Base-by-base conservation (phyloP, 2,797 vertebrate genomes). In the Naso thynnoides region DNA sequence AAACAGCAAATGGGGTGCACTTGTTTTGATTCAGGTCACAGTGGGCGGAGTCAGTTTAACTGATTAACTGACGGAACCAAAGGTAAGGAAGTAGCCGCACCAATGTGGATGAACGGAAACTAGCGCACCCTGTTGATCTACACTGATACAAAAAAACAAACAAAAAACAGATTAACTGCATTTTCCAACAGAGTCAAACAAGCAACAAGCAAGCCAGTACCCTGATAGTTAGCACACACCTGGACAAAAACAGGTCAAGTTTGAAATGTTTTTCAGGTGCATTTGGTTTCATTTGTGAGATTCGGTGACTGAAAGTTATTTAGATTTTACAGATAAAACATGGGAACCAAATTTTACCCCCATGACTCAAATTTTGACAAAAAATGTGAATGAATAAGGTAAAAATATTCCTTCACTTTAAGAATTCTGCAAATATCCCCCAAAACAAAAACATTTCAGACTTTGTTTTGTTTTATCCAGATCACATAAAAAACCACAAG, bases 211-310 rank as follows among this genome's bases (percentile, higher is more conserved):
- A 76, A 71, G 59, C 63, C 70, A 69, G 76, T 64, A 87, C 79
- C 85, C 86, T 85, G 85, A 89, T 83, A 78, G 60, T 66, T 47
- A 84, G 56, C 44, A 84, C 68, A 69, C 73, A 57, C n/a, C 77
- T 52, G 60, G 61, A 77, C 66, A 73, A 59, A 77, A 54, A 74
- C 48, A 65, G 26, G 45, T 33, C 63, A 54, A 72, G 71, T 62
- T 62, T 61, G 23, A 83, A 81, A 80, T 64, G 49, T 4, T 70
- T 67, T 72, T 21, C 8, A 31, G 58, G 74, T 57, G 42, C 49
- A 6, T 23, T 55, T 44, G 19, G 19, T 69, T 68, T 38, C 0
- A 5, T 8, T 14, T 26, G 3, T 14, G 19, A 21, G 19, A 58
- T 18, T 50, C n/a, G 1, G 27, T 36, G 3, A 44, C 1, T n/a